Conservation (phyloP, 2,888 invertebrate genomes). For the Plebejus argus region DNA sequence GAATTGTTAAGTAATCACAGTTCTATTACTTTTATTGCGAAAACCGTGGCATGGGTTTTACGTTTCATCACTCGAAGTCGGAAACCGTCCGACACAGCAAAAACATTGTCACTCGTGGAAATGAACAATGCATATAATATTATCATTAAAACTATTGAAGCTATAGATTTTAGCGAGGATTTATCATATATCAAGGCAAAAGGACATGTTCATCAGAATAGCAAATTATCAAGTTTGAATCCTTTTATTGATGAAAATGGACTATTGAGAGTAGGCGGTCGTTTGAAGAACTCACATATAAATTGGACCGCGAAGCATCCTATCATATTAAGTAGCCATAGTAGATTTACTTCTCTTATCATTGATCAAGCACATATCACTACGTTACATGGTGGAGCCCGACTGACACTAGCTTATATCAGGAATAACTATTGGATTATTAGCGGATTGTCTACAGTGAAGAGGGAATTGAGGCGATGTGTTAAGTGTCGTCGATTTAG, state of each 20-base stretch:
- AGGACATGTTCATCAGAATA: slow-evolving; percentile 20
- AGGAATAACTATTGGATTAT: slow-evolving; percentile 30
- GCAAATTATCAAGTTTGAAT: slow-evolving; percentile 29
- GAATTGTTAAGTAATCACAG: slow-evolving; percentile 30
- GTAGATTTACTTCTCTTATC: slow-evolving; percentile 20
- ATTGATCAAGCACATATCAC: slow-evolving; percentile 8
- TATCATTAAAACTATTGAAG: slow-evolving; percentile 30
- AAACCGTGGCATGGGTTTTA: slow-evolving; percentile 28
- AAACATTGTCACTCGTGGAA: not conserved
- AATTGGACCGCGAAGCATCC: slow-evolving; percentile 6
- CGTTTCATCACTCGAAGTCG: slow-evolving; percentile 29
- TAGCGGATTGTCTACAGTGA: slow-evolving; percentile 25
- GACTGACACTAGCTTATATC: slow-evolving; percentile 19
- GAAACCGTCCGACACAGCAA: not conserved
- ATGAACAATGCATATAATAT: not conserved
- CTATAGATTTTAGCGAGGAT: slow-evolving; percentile 29
- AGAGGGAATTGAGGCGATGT: slow-evolving; percentile 12
- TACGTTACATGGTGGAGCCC: slow-evolving; percentile 29
- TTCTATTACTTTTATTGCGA: slow-evolving; percentile 21
- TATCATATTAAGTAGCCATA: slow-evolving; percentile 31
- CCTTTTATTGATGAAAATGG: slow-evolving; percentile 28
- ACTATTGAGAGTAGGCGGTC: slow-evolving; percentile 22
- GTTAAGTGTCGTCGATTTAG: slow-evolving; percentile 30
- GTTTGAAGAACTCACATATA: slow-evolving; percentile 6
- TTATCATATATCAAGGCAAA: slow-evolving; percentile 3